Evolutionary conservation across 2,888 invertebrate genomes (phyloP), one percentile per base, ranked within the genome.

Genomic region (Mythimna loreyi): DNA sequence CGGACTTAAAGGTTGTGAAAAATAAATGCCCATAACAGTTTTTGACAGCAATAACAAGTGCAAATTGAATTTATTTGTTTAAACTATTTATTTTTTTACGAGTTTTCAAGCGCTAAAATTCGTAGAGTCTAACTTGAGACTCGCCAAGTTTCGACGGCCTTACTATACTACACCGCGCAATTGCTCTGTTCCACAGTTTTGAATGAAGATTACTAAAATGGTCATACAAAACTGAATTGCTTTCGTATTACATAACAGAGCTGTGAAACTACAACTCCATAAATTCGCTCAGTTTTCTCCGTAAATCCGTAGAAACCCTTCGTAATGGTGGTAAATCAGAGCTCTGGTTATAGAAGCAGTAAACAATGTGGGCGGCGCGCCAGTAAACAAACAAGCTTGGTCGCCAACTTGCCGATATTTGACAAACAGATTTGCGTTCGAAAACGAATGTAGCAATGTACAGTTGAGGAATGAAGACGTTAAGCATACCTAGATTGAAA

Each of bases 281-380:
- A 45, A 45, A 45, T n/a, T 45, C 43, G 7, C 7, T 45, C 8
- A 8, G n/a, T n/a, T 45, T 45, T 45, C 43, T 45, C 8, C n/a
- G 43, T 45, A 45, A 45, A 45, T 45, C 43, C 43, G 43, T 2
- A n/a, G 43, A 45, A 45, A 45, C 43, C 43, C n/a, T n/a, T 8
- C 43, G 43, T 19, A 45, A 45, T 45, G 40, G 50, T 43, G 40
- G 47, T 75, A 60, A 75, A 80, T 77, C 69, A 43, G 33, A n/a
- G 9, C 16, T 50, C 76, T 61, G 25, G 53, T 6, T 67, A 59
- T 68, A 69, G 47, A 33, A 36, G 60, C 28, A 36, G 30, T 62
- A 66, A 74, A 62, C 53, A 52, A 3, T 43, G 70, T 70, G 80
- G 75, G 77, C 70, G 77, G 30, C 28, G 6, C 50, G 80, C 68